Conservation (phyloP, 2,888 invertebrate species). For the Encarsia formosa region DNA sequence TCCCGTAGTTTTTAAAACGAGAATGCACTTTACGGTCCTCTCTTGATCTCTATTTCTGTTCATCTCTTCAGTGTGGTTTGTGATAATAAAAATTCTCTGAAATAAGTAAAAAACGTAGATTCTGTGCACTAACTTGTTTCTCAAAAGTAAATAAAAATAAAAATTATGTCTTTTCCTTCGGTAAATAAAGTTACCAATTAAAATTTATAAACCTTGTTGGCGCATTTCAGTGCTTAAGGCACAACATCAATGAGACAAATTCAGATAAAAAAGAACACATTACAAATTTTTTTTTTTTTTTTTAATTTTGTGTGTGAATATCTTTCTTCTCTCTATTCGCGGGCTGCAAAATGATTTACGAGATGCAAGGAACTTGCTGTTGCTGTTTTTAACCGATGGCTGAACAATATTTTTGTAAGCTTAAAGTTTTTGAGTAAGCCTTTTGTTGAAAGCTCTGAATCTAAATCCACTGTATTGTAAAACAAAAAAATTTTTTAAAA, state of each 20-base stretch:
- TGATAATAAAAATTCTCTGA: constrained; percentile 1
- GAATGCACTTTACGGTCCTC: constrained; percentile 43
- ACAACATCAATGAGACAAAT: constrained; percentile 22
- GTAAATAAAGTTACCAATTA: too few relatives aligned
- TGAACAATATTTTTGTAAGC: constrained; percentile 26
- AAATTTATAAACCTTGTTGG: constrained; percentile 44
- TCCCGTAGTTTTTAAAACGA: constrained; percentile 31
- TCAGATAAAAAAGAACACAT: constrained; percentile 20
- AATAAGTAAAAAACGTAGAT: constrained; percentile 3
- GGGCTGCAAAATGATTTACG: constrained; percentile 16
- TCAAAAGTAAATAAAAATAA: constrained; percentile 6
- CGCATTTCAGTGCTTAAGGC: constrained; percentile 26
- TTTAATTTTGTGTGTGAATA: constrained; percentile 19
- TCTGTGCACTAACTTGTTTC: constrained; percentile 16
- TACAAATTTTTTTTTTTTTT: constrained; percentile 23
- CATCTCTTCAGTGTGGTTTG: constrained; percentile 20
- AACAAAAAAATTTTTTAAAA: neutral
- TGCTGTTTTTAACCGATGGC: constrained; percentile 24
- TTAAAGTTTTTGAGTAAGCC: constrained; percentile 25
- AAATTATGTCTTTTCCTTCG: too few relatives aligned
- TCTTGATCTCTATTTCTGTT: constrained; percentile 34
- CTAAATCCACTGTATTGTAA: neutral
- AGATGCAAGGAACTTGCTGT: constrained; percentile 9
- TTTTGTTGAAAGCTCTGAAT: constrained; percentile 15
- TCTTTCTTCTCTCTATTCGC: too few relatives aligned